phyloP scores from a whole-genome alignment of 2,888 invertebrate genomes.

The Drosophila imparisetae region DNA sequence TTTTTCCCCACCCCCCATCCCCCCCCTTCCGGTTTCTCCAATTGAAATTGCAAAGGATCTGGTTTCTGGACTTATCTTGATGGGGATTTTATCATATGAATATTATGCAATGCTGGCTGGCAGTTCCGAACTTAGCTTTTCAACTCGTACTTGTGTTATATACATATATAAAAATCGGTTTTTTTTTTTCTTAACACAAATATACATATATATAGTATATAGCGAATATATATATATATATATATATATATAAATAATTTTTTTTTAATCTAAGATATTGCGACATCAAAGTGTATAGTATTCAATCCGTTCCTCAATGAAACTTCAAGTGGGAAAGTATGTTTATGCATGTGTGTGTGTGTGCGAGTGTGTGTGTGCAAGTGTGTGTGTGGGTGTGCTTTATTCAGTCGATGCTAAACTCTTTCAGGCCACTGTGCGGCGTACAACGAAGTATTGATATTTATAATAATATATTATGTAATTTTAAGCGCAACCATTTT shows the following conservation, averaged over 20 bases:
- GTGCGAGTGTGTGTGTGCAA: neutral
- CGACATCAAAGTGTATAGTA: conserved; percentile 74
- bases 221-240: conserved; percentile 29
- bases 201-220: conserved; percentile 26
- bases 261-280: conserved; percentile 41
- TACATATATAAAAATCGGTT: conserved; percentile 44
- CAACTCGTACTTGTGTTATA: conserved; percentile 81
- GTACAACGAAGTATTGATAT: conserved; percentile 73
- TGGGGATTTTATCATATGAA: neutral
- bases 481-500: conserved; percentile 64
- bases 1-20: too few relatives aligned
- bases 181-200: conserved; percentile 1
- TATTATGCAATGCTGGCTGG: conserved; percentile 21
- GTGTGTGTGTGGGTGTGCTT: neutral
- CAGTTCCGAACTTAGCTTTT: conserved; percentile 62
- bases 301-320: conserved; percentile 75
- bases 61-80: neutral
- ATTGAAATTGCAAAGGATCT: neutral
- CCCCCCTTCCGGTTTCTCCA: too few relatives aligned
- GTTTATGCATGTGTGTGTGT: conserved; percentile 5
- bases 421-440: conserved; percentile 39
- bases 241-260: conserved; percentile 14
- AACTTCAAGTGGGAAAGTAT: conserved; percentile 23
- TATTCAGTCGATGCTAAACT: conserved; percentile 8
- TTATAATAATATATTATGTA: conserved; percentile 61